Percentiles rank a stretch among this genome's conserved stretches.
phyloP scores from a whole-genome alignment of 2,888 invertebrate genomes.

The Chalcis sispes region DNA sequence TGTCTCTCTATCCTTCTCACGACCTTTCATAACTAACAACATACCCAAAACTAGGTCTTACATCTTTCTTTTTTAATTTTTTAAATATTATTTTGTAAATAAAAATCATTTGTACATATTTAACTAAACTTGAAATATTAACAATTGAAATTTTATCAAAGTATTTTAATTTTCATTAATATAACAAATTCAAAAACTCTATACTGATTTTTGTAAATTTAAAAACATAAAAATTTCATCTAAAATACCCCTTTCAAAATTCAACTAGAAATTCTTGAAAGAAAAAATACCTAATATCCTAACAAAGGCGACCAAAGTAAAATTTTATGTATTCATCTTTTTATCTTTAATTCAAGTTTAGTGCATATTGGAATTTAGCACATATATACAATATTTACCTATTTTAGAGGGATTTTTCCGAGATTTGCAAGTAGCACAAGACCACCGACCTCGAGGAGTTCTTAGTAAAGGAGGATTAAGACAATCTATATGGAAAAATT shows the following conservation, averaged over 20 bases:
- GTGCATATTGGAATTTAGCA: no score
- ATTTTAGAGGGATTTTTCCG: conserved; percentile 69
- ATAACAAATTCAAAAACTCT: no score
- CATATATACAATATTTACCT: no score
- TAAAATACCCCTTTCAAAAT: neutral
- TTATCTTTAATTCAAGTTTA: no score
- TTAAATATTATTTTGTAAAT: neutral
- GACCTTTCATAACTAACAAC: conserved; percentile 75
- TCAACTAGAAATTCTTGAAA: neutral
- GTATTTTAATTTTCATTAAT: no score
- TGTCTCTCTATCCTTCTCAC: conserved; percentile 77
- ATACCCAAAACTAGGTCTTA: conserved; percentile 69
- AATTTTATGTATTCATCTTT: no score
- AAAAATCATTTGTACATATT: neutral
- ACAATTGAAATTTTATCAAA: neutral
- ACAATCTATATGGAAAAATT: conserved; percentile 86
- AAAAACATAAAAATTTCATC: no score
- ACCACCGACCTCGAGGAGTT: conserved; percentile 79
- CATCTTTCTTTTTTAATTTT: conserved; percentile 49
- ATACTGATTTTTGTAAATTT: no score
- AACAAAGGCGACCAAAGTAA: no score
- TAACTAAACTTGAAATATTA: conserved; percentile 43
- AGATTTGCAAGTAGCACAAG: conserved; percentile 80
- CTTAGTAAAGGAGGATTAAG: conserved; percentile 80
- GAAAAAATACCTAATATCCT: no score